Conservation (phyloP, 2,888 invertebrate genomes). For the Cryptocheilus praepositus region DNA sequence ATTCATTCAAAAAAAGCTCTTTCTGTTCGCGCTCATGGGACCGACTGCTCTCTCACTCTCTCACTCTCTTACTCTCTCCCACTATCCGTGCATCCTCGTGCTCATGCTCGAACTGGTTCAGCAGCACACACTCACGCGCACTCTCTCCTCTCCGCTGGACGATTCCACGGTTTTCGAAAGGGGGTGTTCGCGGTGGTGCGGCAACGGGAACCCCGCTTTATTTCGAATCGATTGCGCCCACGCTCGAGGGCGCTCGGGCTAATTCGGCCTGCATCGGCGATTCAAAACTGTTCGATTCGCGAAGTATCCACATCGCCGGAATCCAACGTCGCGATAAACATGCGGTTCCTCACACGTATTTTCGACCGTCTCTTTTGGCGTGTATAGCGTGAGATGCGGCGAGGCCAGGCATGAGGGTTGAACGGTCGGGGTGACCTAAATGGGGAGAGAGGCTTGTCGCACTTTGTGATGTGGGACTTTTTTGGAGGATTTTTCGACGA, state of each 20-base stretch:
- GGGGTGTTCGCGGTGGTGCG: conserved; percentile 20
- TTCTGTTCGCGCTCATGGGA: no score
- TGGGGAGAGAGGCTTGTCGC: no score
- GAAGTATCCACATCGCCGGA: conserved; percentile 38
- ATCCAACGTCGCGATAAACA: conserved; percentile 31
- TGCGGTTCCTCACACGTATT: conserved; percentile 7
- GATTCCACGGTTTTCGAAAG: conserved; percentile 23
- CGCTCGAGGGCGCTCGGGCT: conserved; percentile 51
- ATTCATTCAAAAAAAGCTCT: conserved; percentile 38
- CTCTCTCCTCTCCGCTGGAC: conserved; percentile 8
- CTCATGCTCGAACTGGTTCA: no score
- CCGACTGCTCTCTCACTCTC: not conserved
- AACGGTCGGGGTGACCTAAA: no score
- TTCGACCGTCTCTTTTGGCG: not conserved
- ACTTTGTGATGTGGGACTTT: no score
- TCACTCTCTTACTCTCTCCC: no score
- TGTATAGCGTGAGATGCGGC: no score
- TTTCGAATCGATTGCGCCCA: conserved; percentile 55
- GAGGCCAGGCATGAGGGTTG: no score
- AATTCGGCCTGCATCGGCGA: conserved; percentile 55
- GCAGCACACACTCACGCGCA: no score
- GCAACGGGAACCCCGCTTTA: conserved; percentile 38
- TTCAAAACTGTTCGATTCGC: conserved; percentile 57
- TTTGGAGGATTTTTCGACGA: no score
- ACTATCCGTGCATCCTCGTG: not conserved